A percentile compares a stretch with the other conserved stretches of the same genome.
phyloP scores from a whole-genome alignment of 2,113 vertebrate genomes.

The Rallus limicola region DNA sequence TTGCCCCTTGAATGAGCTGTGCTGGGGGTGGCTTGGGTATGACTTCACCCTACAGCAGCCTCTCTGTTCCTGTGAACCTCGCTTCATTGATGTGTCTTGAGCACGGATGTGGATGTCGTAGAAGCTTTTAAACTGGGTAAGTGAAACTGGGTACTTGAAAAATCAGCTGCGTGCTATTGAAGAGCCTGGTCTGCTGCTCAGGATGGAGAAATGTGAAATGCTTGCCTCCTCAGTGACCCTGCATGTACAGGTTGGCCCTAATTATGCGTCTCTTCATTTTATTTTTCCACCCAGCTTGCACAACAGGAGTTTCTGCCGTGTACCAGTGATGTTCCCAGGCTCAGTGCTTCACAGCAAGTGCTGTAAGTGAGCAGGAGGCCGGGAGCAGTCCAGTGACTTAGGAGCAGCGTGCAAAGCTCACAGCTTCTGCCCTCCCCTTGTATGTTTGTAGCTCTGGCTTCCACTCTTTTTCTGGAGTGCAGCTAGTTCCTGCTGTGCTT shows the following conservation, averaged over 20 bases:
- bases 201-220: neutral
- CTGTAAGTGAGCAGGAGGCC: neutral
- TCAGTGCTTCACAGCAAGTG: neutral
- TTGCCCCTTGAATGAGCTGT: rapidly evolving
- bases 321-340: neutral
- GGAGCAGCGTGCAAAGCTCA: neutral
- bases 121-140: neutral
- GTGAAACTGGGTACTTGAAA: neutral
- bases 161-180: neutral
- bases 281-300: neutral
- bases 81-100: no score
- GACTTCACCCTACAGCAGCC: neutral
- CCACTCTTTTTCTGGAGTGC: neutral
- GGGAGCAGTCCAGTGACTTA: neutral
- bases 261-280: neutral
- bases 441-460: neutral
- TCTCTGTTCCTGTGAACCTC: neutral
- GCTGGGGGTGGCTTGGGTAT: neutral
- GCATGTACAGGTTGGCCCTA: neutral
- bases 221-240: neutral
- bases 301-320: rapidly evolving
- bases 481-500: neutral
- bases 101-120: neutral
- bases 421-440: neutral
- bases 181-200: neutral